Percentiles rank a stretch among this genome's conserved stretches.
Conservation (phyloP, 1,140 invertebrate genomes). For the Araneus ventricosus region DNA sequence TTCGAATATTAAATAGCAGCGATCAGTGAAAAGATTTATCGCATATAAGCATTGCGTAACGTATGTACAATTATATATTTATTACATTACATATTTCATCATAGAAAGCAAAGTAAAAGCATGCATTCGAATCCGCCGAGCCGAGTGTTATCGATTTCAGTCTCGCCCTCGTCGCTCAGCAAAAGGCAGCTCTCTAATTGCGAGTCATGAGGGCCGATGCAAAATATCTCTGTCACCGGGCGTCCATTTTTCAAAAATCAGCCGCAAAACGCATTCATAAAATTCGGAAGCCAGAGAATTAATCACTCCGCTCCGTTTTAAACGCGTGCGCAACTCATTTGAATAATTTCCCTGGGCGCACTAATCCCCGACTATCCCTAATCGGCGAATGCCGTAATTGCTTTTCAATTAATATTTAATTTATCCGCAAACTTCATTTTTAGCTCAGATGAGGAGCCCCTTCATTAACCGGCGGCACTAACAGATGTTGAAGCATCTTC, state of each 20-base stretch:
- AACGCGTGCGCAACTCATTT: conserved; percentile 66
- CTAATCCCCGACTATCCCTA: conserved; percentile 63
- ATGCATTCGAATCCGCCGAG: too few relatives aligned
- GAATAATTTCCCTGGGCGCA: conserved; percentile 55
- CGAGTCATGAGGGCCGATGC: background rate
- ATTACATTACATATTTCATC: too few relatives aligned
- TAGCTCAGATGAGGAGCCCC: background rate
- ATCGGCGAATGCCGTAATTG: conserved; percentile 60
- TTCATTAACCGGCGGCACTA: conserved; percentile 48
- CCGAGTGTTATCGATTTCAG: too few relatives aligned
- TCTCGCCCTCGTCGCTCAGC: background rate
- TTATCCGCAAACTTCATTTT: conserved; percentile 66
- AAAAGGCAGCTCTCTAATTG: background rate
- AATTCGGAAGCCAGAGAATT: conserved; percentile 58
- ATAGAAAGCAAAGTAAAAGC: too few relatives aligned
- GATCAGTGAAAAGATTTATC: too few relatives aligned
- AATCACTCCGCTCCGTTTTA: conserved; percentile 48
- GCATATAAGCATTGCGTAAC: too few relatives aligned
- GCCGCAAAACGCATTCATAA: conserved; percentile 57
- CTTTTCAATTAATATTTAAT: conserved; percentile 73
- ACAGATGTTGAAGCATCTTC: conserved; percentile 45
- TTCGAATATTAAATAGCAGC: too few relatives aligned
- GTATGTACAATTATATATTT: too few relatives aligned
- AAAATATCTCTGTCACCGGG: background rate
- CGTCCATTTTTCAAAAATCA: conserved; percentile 51